These are phyloP conservation scores for Euphonia xanthogaster DNA, from an alignment of 2,797 vertebrate species.

Conservation along the genomic window DNA sequence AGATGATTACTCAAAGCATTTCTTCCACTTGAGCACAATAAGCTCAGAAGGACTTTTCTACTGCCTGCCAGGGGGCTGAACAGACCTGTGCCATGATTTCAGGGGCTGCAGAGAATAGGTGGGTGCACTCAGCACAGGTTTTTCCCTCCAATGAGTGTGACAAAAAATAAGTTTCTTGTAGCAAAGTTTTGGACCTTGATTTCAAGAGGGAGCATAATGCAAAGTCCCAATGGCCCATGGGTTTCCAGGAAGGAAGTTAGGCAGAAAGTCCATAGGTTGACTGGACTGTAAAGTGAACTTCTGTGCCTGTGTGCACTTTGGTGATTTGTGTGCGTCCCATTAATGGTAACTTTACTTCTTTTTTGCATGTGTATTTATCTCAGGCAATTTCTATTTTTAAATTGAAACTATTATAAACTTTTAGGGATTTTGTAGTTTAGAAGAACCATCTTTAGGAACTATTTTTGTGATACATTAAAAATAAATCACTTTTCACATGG, in stretches of 20 bases:
- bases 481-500: not conserved
- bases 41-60: not conserved
- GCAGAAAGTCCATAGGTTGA: not conserved
- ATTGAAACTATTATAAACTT: not conserved
- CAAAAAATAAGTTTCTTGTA: not conserved
- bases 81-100: not conserved
- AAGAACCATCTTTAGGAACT: not conserved
- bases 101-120: not conserved
- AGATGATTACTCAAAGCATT: not conserved
- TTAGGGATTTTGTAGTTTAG: not conserved
- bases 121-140: not conserved
- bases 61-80: not conserved
- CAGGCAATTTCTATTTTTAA: not conserved
- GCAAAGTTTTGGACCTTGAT: not conserved
- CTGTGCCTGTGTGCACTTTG: not conserved
- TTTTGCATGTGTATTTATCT: not conserved
- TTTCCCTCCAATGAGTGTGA: not conserved
- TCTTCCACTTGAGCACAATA: not conserved
- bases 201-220: not conserved
- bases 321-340: not conserved
- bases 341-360: not conserved
- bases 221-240: accelerated
- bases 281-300: not conserved
- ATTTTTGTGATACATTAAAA: not conserved
- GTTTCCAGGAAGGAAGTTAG: not conserved